Conservation (phyloP, 2,888 invertebrate genomes). For the Cyaniris semiargus region DNA sequence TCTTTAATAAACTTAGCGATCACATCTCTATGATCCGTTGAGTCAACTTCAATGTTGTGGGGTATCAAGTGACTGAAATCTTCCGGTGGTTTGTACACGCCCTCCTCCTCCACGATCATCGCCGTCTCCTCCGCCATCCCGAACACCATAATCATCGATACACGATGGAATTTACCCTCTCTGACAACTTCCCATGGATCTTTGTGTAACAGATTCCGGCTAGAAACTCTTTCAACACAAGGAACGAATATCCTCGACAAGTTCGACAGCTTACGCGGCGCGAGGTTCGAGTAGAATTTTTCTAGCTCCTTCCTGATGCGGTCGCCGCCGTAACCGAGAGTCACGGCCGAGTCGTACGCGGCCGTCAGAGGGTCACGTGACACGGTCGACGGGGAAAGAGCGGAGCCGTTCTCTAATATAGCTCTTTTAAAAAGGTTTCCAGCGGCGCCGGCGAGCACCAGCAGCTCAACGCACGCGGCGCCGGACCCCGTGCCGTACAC, state of each 20-base stretch:
- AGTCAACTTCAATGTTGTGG: constrained; percentile 57
- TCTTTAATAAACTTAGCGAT: constrained; percentile 58
- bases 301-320: constrained; percentile 47
- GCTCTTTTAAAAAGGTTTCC: constrained; percentile 60
- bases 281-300: constrained; percentile 51
- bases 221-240: constrained; percentile 56
- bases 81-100: constrained; percentile 49
- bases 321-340: constrained; percentile 65
- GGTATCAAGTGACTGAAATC: constrained; percentile 59
- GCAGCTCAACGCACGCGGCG: constrained; percentile 59
- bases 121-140: constrained; percentile 49
- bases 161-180: constrained; percentile 51
- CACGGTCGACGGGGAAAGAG: constrained; percentile 58
- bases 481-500: constrained; percentile 66
- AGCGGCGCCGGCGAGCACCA: constrained; percentile 58
- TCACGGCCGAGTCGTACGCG: constrained; percentile 60
- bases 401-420: constrained; percentile 67
- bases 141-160: constrained; percentile 60
- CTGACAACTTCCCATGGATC: constrained; percentile 57
- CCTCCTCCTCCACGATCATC: constrained; percentile 46
- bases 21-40: constrained; percentile 47
- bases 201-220: constrained; percentile 49
- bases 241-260: constrained; percentile 53
- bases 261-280: constrained; percentile 46
- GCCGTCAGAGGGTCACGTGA: constrained; percentile 52